A percentile compares a stretch with the other conserved stretches of the same genome.
These are phyloP conservation scores for Hypsopygia costalis DNA, from an alignment of 2,888 invertebrate species.

Conservation along the genomic window DNA sequence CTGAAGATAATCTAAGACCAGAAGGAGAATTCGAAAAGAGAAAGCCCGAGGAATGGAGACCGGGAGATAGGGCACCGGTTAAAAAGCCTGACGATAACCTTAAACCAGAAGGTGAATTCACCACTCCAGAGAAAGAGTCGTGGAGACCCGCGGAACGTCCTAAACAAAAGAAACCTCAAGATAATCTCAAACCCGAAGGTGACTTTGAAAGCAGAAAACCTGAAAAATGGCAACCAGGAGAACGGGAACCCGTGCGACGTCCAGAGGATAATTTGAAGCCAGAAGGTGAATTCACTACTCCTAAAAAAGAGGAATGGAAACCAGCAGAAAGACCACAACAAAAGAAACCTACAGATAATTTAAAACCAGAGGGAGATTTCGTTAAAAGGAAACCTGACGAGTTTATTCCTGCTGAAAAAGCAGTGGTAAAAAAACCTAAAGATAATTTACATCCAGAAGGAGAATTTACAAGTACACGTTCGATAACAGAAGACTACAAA, in stretches of 20 bases:
- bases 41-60: conserved; percentile 51
- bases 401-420: conserved; percentile 62
- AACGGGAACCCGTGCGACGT: conserved; percentile 45
- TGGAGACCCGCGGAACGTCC: conserved; percentile 76
- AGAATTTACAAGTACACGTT: conserved; percentile 78
- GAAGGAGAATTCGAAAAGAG: conserved; percentile 77
- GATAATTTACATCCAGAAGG: conserved; percentile 75
- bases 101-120: conserved; percentile 70
- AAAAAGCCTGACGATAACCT: conserved; percentile 73
- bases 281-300: conserved; percentile 41
- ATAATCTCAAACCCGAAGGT: conserved; percentile 80
- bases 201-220: conserved; percentile 64
- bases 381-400: conserved; percentile 50
- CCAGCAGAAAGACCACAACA: conserved; percentile 56
- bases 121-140: conserved; percentile 45
- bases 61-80: conserved; percentile 57
- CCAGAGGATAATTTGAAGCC: conserved; percentile 70
- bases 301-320: conserved; percentile 51
- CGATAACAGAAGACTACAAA: conserved; percentile 78
- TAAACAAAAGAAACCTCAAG: conserved; percentile 75
- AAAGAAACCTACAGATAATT: conserved; percentile 69
- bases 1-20: conserved; percentile 73
- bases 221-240: conserved; percentile 38
- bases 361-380: conserved; percentile 77
- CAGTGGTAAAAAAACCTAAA: conserved; percentile 46